A percentile compares a stretch with the other conserved stretches of the same genome.
phyloP scores from a whole-genome alignment of 2,888 invertebrate genomes.

The Pimpla rufipes region DNA sequence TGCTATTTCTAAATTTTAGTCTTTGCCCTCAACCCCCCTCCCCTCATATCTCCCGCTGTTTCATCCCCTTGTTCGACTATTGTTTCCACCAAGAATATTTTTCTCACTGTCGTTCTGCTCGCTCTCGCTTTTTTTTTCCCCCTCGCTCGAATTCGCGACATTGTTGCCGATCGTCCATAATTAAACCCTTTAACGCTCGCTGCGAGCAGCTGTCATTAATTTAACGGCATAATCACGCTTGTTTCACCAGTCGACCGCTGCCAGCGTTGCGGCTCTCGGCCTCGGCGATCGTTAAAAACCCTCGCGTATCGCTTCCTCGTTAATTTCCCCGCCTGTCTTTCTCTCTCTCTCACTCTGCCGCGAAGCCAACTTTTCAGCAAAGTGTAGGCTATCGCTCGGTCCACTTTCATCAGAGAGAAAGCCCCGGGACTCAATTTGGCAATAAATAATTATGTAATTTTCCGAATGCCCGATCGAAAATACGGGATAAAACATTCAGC shows the following conservation, averaged over 20 bases:
- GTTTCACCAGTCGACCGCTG: not conserved
- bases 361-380: no score
- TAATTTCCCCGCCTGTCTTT: not conserved
- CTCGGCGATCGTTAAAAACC: slow-evolving; percentile 2
- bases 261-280: no score
- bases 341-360: no score
- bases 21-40: not conserved
- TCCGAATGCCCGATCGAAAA: slow-evolving; percentile 31
- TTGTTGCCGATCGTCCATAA: not conserved
- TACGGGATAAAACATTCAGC: slow-evolving; percentile 18
- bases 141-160: not conserved
- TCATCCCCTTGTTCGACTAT: not conserved
- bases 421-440: not conserved
- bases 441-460: slow-evolving; percentile 1
- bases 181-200: not conserved
- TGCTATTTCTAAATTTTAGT: slow-evolving; percentile 17
- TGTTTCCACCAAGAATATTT: not conserved
- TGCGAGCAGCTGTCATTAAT: not conserved
- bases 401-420: no score
- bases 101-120: no score
- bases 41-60: not conserved
- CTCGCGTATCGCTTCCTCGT: no score
- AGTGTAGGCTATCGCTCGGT: no score
- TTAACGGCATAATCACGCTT: not conserved
- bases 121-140: not conserved